Evolutionary conservation across 2,797 vertebrate genomes (phyloP).

Genomic region (Myotis planiceps): DNA sequence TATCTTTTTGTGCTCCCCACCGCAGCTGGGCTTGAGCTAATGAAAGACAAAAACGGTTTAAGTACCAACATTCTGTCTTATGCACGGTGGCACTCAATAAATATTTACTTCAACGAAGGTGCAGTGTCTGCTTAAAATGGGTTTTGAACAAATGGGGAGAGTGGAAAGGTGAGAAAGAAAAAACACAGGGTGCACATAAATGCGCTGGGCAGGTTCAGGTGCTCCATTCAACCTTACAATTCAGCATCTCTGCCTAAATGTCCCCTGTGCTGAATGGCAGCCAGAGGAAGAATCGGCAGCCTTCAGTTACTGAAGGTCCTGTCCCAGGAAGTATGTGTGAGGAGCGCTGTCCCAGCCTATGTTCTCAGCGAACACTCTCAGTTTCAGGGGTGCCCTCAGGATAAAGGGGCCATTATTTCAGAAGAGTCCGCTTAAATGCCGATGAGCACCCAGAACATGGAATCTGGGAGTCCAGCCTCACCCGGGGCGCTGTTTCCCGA

Average conservation of each 20-base stretch:
- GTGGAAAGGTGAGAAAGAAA: background rate
- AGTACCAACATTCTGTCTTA: background rate
- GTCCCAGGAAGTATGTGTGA: background rate
- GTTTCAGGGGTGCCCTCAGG: background rate
- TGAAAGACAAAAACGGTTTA: background rate
- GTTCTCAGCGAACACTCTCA: background rate
- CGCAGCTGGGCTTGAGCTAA: background rate
- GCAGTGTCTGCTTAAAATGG: background rate
- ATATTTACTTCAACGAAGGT: background rate
- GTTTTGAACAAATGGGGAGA: background rate
- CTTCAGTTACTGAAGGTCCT: background rate
- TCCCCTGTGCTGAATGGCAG: background rate
- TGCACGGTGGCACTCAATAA: background rate
- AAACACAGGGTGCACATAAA: background rate
- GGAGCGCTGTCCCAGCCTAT: background rate
- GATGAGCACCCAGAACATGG: background rate
- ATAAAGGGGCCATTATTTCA: background rate
- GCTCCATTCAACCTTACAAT: background rate
- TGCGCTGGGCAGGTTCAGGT: background rate
- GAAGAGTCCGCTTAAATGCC: background rate
- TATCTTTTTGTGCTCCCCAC: background rate
- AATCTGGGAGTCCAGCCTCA: background rate
- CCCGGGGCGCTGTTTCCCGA: background rate
- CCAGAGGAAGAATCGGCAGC: background rate
- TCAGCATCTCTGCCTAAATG: no score